Evolutionary conservation across 2,888 invertebrate genomes (phyloP).

Genomic region (Clostera curtula): DNA sequence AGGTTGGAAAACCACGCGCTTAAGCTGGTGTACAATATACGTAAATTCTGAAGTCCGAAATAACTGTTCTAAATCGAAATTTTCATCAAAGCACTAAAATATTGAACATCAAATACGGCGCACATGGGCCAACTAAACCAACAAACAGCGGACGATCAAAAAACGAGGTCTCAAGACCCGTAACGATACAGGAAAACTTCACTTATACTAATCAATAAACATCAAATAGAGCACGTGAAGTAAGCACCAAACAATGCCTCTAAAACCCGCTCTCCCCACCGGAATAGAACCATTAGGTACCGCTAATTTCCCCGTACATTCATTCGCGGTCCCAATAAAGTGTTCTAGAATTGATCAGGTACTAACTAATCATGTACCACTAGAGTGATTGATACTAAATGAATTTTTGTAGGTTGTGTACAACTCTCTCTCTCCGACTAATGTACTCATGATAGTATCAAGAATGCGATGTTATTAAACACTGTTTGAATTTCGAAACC

Average conservation of each 20-base stretch:
- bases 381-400: conserved; percentile 31
- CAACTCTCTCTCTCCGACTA: conserved; percentile 27
- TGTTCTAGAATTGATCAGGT: conserved; percentile 28
- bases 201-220: no score
- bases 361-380: conserved; percentile 32
- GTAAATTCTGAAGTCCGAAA: no score
- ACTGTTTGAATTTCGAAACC: conserved; percentile 27
- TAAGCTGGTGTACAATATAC: no score
- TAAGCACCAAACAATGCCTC: neutral
- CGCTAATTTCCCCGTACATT: conserved; percentile 20
- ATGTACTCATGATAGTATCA: conserved; percentile 30
- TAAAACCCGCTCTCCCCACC: conserved; percentile 11
- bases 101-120: no score
- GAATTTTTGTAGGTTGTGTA: conserved; percentile 27
- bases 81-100: no score
- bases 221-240: no score
- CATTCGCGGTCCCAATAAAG: conserved; percentile 21
- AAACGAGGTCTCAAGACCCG: no score
- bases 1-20: no score
- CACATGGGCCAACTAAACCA: no score
- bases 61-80: no score
- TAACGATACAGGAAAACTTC: no score
- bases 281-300: conserved; percentile 19
- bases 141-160: no score
- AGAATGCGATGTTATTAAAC: conserved; percentile 46